Percentiles rank a stretch among this genome's conserved stretches.
These are phyloP conservation scores for Myripristis jacobus DNA, from an alignment of 2,797 vertebrate species.

Conservation along the genomic window DNA sequence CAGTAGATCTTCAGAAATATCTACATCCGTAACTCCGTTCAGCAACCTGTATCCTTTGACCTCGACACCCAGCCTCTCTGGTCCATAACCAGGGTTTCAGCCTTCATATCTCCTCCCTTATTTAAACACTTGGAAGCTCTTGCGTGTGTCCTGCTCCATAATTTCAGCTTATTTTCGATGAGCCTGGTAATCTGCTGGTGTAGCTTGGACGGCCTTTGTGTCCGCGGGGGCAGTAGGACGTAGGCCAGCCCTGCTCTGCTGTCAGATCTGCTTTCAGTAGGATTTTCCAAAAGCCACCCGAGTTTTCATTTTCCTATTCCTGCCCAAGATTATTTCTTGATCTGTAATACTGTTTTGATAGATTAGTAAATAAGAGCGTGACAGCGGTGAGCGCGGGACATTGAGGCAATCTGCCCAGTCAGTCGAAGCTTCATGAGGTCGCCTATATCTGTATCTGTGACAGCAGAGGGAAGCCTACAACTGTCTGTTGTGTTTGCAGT, in stretches of 20 bases:
- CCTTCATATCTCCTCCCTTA: neutral
- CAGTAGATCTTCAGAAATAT: too few species aligned
- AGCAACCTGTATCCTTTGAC: too few species aligned
- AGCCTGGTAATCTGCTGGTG: constrained; percentile 18
- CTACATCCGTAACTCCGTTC: too few species aligned
- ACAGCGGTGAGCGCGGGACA: constrained; percentile 3
- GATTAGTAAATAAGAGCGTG: constrained; percentile 8
- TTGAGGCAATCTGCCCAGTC: neutral
- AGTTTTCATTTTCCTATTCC: constrained; percentile 22
- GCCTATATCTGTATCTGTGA: too few species aligned
- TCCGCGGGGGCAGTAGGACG: neutral
- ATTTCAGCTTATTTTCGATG: neutral
- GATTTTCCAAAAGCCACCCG: too few species aligned
- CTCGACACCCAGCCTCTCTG: too few species aligned
- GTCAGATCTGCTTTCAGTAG: constrained; percentile 2
- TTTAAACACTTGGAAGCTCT: neutral
- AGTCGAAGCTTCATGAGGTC: too few species aligned
- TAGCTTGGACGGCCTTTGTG: too few species aligned
- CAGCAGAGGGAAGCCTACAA: too few species aligned
- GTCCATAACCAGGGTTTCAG: neutral
- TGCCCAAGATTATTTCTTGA: constrained; percentile 9
- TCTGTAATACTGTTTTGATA: constrained; percentile 9
- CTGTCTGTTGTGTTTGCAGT: too few species aligned
- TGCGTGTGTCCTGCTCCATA: neutral
- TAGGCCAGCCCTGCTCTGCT: constrained; percentile 14